phyloP scores from a whole-genome alignment of 1,140 invertebrate species.

The Choristoneura fumiferana region DNA sequence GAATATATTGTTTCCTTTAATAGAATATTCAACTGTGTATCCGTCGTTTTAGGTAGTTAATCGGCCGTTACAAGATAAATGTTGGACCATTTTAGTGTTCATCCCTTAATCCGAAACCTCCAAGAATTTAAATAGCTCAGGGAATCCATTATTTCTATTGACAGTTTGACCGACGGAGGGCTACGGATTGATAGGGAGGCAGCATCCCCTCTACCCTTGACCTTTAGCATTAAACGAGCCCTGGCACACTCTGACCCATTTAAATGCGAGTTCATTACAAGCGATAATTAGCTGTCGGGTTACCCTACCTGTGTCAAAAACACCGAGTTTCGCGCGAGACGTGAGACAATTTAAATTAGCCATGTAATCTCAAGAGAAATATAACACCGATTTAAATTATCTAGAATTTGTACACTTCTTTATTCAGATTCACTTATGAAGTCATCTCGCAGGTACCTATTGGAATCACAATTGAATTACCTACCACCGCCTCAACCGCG shows the following conservation, averaged over 20 bases:
- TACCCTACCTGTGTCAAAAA: not conserved
- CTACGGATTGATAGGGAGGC: not conserved
- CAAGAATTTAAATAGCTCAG: not conserved
- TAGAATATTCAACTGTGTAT: not conserved
- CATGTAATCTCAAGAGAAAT: no score
- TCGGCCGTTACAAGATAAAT: constrained; percentile 6
- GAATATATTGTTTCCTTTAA: no score
- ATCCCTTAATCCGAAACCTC: not conserved
- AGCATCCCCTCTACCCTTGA: not conserved
- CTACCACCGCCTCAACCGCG: no score
- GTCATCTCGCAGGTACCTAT: no score
- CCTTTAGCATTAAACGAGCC: not conserved
- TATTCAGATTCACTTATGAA: no score
- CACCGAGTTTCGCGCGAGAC: not conserved
- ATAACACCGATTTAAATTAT: no score
- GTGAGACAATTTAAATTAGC: constrained; percentile 12
- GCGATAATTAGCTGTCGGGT: not conserved
- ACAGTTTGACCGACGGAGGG: not conserved
- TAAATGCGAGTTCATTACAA: constrained; percentile 2
- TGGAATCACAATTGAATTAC: no score
- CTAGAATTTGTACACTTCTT: no score
- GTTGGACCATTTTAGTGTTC: not conserved
- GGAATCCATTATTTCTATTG: not conserved
- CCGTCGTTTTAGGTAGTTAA: not conserved
- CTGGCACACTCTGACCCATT: not conserved